phyloP scores from a whole-genome alignment of 2,113 vertebrate species.

The Nicator chloris region DNA sequence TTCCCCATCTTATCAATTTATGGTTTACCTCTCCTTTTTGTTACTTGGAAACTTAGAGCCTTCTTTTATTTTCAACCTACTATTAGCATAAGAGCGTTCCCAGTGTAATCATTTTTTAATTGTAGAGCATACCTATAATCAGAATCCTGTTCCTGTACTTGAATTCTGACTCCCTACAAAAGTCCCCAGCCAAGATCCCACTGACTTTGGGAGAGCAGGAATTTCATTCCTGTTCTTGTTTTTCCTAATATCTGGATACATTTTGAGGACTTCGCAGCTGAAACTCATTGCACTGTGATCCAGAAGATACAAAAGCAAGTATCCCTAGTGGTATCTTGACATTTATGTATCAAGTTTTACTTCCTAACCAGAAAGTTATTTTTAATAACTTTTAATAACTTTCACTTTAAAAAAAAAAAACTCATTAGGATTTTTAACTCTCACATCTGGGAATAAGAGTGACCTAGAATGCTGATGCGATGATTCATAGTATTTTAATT shows the following conservation, averaged over 20 bases:
- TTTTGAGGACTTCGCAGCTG: constrained; percentile 5
- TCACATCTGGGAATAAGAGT: constrained; percentile 55
- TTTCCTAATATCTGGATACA: not conserved
- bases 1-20: not conserved
- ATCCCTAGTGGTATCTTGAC: not conserved
- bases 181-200: not conserved
- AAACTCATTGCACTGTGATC: not conserved
- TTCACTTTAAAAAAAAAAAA: not conserved
- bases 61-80: not conserved
- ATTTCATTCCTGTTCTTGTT: not conserved
- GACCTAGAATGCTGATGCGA: constrained; percentile 46
- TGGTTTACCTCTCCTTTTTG: not conserved
- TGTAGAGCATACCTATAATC: not conserved
- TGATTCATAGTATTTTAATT: constrained; percentile 50
- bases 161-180: not conserved
- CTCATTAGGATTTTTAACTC: constrained; percentile 49
- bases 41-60: not conserved
- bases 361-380: constrained; percentile 51
- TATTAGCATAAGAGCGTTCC: not conserved
- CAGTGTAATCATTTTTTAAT: not conserved
- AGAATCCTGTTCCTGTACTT: not conserved
- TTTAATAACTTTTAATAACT: constrained; percentile 57
- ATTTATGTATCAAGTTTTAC: constrained; percentile 27
- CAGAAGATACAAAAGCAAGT: constrained; percentile 2
- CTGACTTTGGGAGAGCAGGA: not conserved